A percentile compares a stretch with the other conserved stretches of the same genome.
These are phyloP conservation scores for Aethes cnicana DNA, from an alignment of 2,888 invertebrate genomes.

Conservation along the genomic window DNA sequence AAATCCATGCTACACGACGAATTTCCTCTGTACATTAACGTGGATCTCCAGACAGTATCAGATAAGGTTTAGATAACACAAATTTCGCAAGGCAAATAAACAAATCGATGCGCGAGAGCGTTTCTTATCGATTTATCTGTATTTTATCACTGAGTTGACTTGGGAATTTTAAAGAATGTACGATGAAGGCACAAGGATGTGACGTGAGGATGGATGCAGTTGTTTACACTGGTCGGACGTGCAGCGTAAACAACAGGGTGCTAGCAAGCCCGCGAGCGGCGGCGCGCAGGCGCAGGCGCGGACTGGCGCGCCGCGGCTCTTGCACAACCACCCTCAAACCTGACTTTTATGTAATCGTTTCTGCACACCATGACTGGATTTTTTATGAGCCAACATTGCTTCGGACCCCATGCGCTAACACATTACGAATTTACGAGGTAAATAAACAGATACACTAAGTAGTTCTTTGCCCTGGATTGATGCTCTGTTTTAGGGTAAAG, in stretches of 20 bases:
- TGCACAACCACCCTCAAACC: constrained; percentile 63
- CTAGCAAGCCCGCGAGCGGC: too few species aligned
- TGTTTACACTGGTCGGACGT: too few species aligned
- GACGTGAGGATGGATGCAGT: too few species aligned
- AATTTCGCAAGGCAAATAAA: constrained; percentile 30
- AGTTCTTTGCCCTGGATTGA: too few species aligned
- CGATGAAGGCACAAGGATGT: too few species aligned
- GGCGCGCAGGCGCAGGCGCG: constrained; percentile 33
- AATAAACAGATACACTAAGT: too few species aligned
- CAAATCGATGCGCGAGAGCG: constrained; percentile 34
- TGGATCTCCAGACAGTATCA: constrained; percentile 11
- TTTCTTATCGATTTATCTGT: constrained; percentile 50
- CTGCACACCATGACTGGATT: constrained; percentile 51
- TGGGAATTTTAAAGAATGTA: too few species aligned
- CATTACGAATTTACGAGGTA: too few species aligned
- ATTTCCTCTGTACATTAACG: neutral
- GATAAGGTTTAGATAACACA: constrained; percentile 32
- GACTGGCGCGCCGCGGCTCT: constrained; percentile 34
- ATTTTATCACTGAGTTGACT: constrained; percentile 42
- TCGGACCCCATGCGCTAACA: neutral
- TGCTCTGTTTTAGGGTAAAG: too few species aligned
- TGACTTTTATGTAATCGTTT: constrained; percentile 63
- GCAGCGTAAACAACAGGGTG: too few species aligned
- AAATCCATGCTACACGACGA: neutral
- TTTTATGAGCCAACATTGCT: constrained; percentile 42